Evolutionary conservation across 2,797 vertebrate genomes (phyloP).

Genomic region (Vultur gryphus): DNA sequence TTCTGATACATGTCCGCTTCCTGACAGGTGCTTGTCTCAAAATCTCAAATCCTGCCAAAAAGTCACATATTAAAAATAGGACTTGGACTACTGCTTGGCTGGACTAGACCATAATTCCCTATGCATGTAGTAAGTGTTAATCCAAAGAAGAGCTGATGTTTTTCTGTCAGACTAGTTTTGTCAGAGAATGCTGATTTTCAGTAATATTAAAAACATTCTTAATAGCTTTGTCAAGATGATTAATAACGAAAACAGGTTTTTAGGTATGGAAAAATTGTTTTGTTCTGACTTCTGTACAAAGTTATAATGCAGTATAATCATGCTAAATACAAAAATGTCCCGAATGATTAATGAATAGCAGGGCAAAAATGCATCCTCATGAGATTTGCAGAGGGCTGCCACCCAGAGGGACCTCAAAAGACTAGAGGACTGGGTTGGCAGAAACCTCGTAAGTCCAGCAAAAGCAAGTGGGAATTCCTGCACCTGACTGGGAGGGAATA

Average conservation of each 20-base stretch:
- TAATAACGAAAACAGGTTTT: not conserved
- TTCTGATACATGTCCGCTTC: rapidly evolving
- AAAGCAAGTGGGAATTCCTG: not conserved
- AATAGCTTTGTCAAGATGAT: conserved; percentile 47
- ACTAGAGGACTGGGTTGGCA: not conserved
- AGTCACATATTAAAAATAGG: not conserved
- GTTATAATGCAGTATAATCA: not conserved
- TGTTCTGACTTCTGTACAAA: not conserved
- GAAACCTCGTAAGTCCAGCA: not conserved
- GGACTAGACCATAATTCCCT: not conserved
- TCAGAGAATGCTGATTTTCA: not conserved
- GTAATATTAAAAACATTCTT: not conserved
- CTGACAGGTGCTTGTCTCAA: not conserved
- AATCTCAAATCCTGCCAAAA: not conserved
- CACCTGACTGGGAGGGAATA: not conserved
- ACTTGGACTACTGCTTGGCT: not conserved
- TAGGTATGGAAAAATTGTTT: not conserved
- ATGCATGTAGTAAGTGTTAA: not conserved
- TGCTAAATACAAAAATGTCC: not conserved
- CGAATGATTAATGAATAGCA: not conserved
- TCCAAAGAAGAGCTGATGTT: not conserved
- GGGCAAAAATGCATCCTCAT: not conserved
- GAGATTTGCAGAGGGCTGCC: not conserved
- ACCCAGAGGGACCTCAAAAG: not conserved
- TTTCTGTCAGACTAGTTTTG: not conserved